A percentile compares a stretch with the other conserved stretches of the same genome.
Evolutionary conservation across 2,797 vertebrate species (phyloP).

Genomic region (Gymnocypris eckloni): DNA sequence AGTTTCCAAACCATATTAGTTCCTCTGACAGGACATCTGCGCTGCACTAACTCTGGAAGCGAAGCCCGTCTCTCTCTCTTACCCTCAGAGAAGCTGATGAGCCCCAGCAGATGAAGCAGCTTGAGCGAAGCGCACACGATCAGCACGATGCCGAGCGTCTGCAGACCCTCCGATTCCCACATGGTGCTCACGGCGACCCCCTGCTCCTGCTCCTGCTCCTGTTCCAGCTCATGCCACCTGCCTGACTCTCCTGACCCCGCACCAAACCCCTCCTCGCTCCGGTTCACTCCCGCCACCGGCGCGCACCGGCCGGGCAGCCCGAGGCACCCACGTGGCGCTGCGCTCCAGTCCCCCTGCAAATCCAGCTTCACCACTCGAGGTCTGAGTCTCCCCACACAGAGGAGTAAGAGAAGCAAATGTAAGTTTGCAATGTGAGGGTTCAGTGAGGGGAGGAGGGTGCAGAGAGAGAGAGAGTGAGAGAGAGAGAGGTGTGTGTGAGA

Average conservation of each 20-base stretch:
- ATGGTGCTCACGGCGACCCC: slow-evolving; percentile 89
- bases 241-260: slow-evolving; percentile 64
- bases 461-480: slow-evolving; percentile 14
- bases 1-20: neutral
- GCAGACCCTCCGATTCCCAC: slow-evolving; percentile 98
- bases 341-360: slow-evolving; percentile 69
- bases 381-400: slow-evolving; percentile 55
- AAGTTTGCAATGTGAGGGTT: slow-evolving; percentile 51
- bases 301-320: slow-evolving; percentile 67
- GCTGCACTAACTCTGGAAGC: neutral
- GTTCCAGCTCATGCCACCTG: slow-evolving; percentile 68
- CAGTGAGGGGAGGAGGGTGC: neutral
- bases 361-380: slow-evolving; percentile 65
- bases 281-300: slow-evolving; percentile 74
- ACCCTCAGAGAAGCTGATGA: slow-evolving; percentile 99
- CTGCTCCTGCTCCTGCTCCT: slow-evolving; percentile 65
- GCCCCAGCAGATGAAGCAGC: slow-evolving; percentile 96
- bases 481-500: neutral
- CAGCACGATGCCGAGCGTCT: slow-evolving; percentile 98
- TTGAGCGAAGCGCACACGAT: slow-evolving; percentile 97
- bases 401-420: slow-evolving; percentile 63
- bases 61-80: slow-evolving; percentile 71
- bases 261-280: slow-evolving; percentile 73
- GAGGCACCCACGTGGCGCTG: slow-evolving; percentile 70
- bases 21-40: neutral